Conservation (phyloP, 2,113 vertebrate species). For the Toxotes chatareus region DNA sequence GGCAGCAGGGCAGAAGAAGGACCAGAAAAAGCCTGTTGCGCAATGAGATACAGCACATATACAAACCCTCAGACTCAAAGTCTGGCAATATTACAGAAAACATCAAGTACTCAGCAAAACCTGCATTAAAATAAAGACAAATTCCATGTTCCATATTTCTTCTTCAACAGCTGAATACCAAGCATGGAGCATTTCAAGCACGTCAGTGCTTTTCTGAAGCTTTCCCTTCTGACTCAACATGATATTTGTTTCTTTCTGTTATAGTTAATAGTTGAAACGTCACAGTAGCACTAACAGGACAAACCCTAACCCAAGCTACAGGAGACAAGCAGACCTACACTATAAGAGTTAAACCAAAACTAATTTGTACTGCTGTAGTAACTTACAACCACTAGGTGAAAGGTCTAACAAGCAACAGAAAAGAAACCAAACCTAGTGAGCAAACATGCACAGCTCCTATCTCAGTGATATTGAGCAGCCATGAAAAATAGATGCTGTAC, state of each 20-base stretch:
- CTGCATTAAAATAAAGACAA: slow-evolving; percentile 23
- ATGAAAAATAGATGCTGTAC: slow-evolving; percentile 69
- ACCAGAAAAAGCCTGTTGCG: not conserved
- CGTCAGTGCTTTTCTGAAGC: not conserved
- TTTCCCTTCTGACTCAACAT: rapidly evolving
- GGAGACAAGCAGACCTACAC: not conserved
- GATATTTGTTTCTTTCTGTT: not conserved
- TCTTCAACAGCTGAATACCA: slow-evolving; percentile 30
- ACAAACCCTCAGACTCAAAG: slow-evolving; percentile 14
- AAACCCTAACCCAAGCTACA: not conserved
- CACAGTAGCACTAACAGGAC: not conserved
- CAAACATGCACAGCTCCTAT: slow-evolving; percentile 24
- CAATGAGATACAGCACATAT: slow-evolving; percentile 21
- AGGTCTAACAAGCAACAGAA: slow-evolving; percentile 21
- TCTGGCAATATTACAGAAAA: slow-evolving; percentile 33
- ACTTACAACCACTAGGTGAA: slow-evolving; percentile 31
- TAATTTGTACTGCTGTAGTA: not conserved
- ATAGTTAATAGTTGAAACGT: not conserved
- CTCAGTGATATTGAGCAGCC: slow-evolving; percentile 39
- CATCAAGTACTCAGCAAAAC: slow-evolving; percentile 19
- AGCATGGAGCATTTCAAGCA: not conserved
- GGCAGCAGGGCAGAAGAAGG: not conserved
- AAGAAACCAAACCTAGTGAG: slow-evolving; percentile 21
- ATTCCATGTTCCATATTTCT: not conserved
- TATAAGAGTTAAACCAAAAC: not conserved